Evolutionary conservation across 2,888 invertebrate species (phyloP).

Genomic region (Drosophila paranaensis): DNA sequence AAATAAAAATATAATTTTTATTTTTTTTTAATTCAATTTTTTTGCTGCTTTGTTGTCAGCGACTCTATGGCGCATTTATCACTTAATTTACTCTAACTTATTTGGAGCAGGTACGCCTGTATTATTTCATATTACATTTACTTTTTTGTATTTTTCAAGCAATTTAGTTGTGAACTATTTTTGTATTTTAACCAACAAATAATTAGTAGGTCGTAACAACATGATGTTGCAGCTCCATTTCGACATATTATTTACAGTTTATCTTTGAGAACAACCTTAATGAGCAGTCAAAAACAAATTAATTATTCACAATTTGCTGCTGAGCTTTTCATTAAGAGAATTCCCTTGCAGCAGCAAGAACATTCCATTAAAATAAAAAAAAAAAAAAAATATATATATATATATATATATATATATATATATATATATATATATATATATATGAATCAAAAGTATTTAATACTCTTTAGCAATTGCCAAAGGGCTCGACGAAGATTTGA

Average conservation of each 20-base stretch:
- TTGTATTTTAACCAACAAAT: too few species aligned
- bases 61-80: too few species aligned
- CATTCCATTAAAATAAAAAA: neutral
- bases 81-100: too few species aligned
- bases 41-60: too few species aligned
- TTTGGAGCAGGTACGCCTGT: too few species aligned
- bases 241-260: neutral
- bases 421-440: neutral
- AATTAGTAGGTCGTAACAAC: too few species aligned
- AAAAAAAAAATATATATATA: neutral
- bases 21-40: too few species aligned
- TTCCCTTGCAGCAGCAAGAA: neutral
- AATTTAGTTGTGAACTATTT: too few species aligned
- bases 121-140: too few species aligned
- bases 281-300: neutral
- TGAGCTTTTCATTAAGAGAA: constrained; percentile 1
- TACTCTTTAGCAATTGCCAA: neutral
- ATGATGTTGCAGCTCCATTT: too few species aligned
- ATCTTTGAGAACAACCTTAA: neutral
- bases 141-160: too few species aligned
- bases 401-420: neutral
- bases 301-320: neutral
- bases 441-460: neutral
- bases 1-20: too few species aligned
- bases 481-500: neutral